phyloP scores from a whole-genome alignment of 2,113 vertebrate species.

The Oceanites oceanicus region DNA sequence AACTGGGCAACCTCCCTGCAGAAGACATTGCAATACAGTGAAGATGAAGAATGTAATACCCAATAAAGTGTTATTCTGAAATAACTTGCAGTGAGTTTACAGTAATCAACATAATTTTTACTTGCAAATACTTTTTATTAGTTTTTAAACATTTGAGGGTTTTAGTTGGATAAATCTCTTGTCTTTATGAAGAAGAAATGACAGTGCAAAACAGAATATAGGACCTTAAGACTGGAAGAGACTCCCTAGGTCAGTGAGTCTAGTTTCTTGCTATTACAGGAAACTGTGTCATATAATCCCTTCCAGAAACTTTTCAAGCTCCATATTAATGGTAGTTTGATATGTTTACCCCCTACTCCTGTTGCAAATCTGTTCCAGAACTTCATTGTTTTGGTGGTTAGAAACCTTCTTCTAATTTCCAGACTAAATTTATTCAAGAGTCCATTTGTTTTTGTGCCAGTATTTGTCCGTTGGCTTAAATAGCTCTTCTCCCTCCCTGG shows the following conservation, averaged over 20 bases:
- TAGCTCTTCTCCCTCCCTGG: conserved; percentile 18
- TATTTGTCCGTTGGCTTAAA: conserved; percentile 36
- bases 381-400: conserved; percentile 26
- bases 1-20: neutral
- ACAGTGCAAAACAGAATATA: neutral
- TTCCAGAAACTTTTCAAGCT: conserved; percentile 28
- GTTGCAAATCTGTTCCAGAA: conserved; percentile 34
- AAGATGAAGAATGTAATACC: neutral
- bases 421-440: conserved; percentile 29
- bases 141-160: neutral
- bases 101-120: neutral
- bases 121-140: neutral
- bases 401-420: conserved; percentile 13
- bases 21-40: neutral
- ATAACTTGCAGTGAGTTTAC: neutral
- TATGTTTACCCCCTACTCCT: conserved; percentile 21
- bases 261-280: conserved; percentile 55
- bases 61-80: neutral
- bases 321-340: conserved; percentile 34
- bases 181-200: neutral
- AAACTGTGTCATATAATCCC: conserved; percentile 55
- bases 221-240: neutral
- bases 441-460: conserved; percentile 20
- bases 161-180: neutral
- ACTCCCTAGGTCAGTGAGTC: neutral